Base-by-base conservation (phyloP, 2,797 vertebrate genomes). In the Corythornis leucogaster region DNA sequence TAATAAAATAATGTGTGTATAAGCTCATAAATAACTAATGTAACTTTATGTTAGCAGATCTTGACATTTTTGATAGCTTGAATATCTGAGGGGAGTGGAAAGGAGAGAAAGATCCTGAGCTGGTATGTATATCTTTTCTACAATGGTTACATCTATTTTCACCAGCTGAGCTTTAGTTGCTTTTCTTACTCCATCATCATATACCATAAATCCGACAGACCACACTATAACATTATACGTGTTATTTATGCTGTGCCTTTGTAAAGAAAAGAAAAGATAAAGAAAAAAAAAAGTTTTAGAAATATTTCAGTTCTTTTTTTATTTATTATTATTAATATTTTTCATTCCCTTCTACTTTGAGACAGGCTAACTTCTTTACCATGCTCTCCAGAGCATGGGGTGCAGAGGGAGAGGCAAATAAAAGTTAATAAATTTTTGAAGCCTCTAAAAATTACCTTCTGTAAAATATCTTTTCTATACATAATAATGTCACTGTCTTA, bases 401-500 rank as follows among this genome's bases (percentile, higher is more conserved):
- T 46, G 81, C 1, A 6, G 45, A 85, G 26, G 22, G 50, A 80
- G 43, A 86, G 15, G 45, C 81, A 88, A 90, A 90, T 74, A 64
- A 87, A 90, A 88, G 90, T 80, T 90, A 94, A 95, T 95, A 96
- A 88, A 94, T 91, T 90, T 93, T 87, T 86, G 78, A 94, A 88
- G 75, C 80, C 71, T 35, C 91, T 93, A 90, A 94, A 95, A 95
- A 85, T 93, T 91, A 75, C 68, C 53, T 88, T 82, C 95, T 95
- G 89, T 94, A 89, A 95, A 96, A 94, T 81, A 91, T 77, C 59
- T 92, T 95, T 95, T 91, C 85, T 92, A 85, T 95, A 85, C 77
- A 89, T 91, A 94, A 94, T 85, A 92, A 89, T 89, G 89, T 84
- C 87, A 88, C 71, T 84, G 24, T 42, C 94, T 95, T 95, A 95